These are phyloP conservation scores for Megaptera novaeangliae DNA, from an alignment of 2,113 vertebrate genomes.

Conservation along the genomic window DNA sequence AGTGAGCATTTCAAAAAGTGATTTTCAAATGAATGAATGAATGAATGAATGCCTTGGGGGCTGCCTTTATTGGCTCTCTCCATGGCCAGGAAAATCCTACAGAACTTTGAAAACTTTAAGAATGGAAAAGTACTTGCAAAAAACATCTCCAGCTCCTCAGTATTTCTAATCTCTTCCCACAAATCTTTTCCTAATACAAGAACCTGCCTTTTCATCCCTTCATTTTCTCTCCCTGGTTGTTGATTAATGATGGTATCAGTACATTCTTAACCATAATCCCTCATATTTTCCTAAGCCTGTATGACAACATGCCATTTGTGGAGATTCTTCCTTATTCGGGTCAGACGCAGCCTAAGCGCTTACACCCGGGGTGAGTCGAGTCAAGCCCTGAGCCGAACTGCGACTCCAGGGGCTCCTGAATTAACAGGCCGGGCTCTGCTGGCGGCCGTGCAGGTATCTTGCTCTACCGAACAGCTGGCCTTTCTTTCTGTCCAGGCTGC, in stretches of 20 bases:
- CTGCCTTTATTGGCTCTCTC: neutral
- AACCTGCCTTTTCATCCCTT: neutral
- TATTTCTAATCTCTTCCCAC: neutral
- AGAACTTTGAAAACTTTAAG: neutral
- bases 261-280: neutral
- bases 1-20: neutral
- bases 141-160: neutral
- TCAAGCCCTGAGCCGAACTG: neutral
- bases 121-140: neutral
- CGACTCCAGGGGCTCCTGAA: neutral
- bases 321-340: neutral
- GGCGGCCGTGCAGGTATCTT: neutral
- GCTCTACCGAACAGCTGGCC: constrained; percentile 22
- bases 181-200: neutral
- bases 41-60: neutral
- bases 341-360: neutral
- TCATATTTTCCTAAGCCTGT: neutral
- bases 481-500: constrained; percentile 29
- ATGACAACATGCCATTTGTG: neutral
- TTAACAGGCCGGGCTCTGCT: neutral
- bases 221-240: neutral
- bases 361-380: neutral
- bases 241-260: constrained; percentile 38
- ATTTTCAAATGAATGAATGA: neutral
- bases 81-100: neutral